Evolutionary conservation across 2,888 invertebrate genomes (phyloP).

Genomic region (Xestia rhomboidea): DNA sequence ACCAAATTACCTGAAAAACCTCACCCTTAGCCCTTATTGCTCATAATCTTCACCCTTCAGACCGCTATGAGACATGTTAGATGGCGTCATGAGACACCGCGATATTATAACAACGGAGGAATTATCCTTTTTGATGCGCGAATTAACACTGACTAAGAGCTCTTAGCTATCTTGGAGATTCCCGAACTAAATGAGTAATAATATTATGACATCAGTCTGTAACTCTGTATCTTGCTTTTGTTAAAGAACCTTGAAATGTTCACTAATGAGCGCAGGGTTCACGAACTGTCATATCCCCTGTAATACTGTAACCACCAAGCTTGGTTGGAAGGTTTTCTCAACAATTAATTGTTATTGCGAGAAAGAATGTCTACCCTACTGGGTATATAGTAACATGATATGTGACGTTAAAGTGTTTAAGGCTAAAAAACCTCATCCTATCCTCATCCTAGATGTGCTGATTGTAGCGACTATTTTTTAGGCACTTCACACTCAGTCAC

Average conservation of each 20-base stretch:
- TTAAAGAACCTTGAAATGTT: slow-evolving; percentile 8
- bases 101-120: slow-evolving; percentile 43
- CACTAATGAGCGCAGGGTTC: not conserved
- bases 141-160: slow-evolving; percentile 49
- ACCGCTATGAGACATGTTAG: slow-evolving; percentile 37
- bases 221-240: not conserved
- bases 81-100: slow-evolving; percentile 21
- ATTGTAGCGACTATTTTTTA: not conserved
- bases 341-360: not conserved
- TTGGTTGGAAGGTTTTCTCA: not conserved
- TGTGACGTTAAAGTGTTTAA: not conserved
- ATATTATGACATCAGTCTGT: slow-evolving; percentile 14
- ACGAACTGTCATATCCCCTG: not conserved
- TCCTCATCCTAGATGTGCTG: not conserved
- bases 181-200: slow-evolving; percentile 12
- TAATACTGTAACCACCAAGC: not conserved
- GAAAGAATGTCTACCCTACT: no score
- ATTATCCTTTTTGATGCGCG: slow-evolving; percentile 49
- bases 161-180: slow-evolving; percentile 13
- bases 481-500: not conserved
- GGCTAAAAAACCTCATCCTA: not conserved
- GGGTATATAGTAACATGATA: no score
- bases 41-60: slow-evolving; percentile 36
- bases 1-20: slow-evolving; percentile 31
- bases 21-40: slow-evolving; percentile 26